These are phyloP conservation scores for Sebastes vulpes DNA, from an alignment of 2,797 vertebrate species.

Conservation along the genomic window DNA sequence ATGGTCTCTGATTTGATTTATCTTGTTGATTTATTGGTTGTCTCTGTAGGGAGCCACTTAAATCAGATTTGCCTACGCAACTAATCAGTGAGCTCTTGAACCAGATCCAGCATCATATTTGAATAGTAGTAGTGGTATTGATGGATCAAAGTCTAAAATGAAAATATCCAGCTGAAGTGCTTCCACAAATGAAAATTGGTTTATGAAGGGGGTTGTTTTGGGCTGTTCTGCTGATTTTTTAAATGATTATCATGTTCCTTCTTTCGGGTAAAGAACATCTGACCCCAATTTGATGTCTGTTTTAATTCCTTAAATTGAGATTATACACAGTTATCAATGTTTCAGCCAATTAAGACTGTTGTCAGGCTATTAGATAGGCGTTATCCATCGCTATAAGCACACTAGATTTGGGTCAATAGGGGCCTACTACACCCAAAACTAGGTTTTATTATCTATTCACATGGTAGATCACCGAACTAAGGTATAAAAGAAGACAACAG, in stretches of 20 bases:
- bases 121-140: background rate
- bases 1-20: background rate
- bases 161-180: background rate
- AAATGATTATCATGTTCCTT: background rate
- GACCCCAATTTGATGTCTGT: background rate
- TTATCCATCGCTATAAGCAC: too few species aligned
- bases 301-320: background rate
- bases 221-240: background rate
- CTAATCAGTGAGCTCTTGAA: constrained; percentile 14
- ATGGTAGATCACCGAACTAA: too few species aligned
- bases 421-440: too few species aligned
- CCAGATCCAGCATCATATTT: constrained; percentile 12
- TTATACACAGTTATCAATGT: background rate
- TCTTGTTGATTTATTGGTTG: background rate
- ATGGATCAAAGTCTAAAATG: constrained; percentile 6
- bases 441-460: too few species aligned
- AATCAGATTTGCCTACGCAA: background rate
- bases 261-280: background rate
- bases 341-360: background rate
- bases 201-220: background rate
- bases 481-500: too few species aligned
- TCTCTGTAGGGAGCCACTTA: constrained; percentile 5
- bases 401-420: too few species aligned
- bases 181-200: constrained; percentile 5
- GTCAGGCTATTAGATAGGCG: too few species aligned